These are phyloP conservation scores for Bubo blakistoni DNA, from an alignment of 2,113 vertebrate species.

Conservation along the genomic window DNA sequence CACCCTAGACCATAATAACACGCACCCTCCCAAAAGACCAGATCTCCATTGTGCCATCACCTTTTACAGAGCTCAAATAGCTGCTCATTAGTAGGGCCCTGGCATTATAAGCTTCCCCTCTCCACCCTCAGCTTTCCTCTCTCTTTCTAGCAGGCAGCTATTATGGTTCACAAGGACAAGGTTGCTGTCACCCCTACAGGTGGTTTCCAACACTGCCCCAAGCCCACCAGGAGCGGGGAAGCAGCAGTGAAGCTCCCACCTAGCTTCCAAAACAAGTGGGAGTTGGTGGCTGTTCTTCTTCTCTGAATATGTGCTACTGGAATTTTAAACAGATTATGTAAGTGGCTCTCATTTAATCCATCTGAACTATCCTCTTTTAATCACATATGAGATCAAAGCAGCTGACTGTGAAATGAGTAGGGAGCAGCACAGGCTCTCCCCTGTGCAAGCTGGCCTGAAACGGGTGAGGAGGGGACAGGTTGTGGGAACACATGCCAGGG, in stretches of 20 bases:
- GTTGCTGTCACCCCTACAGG: not conserved
- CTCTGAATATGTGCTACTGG: not conserved
- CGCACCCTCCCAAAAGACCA: not conserved
- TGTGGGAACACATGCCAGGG: not conserved
- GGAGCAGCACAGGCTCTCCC: not conserved
- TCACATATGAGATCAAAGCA: conserved; percentile 41
- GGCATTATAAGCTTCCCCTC: not conserved
- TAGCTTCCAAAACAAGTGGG: not conserved
- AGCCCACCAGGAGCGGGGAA: not conserved
- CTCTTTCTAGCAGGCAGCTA: rapidly evolving
- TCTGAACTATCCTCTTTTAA: conserved; percentile 38
- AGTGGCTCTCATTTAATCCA: conserved; percentile 55
- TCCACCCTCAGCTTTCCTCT: not conserved
- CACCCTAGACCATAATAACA: not conserved
- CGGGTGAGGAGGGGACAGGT: not conserved
- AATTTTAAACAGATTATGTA: conserved; percentile 67
- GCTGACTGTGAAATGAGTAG: conserved; percentile 1
- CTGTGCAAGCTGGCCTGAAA: not conserved
- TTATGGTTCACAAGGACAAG: rapidly evolving
- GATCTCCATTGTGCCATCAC: rapidly evolving
- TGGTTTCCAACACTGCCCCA: not conserved
- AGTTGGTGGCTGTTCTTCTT: not conserved
- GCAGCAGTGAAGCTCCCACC: not conserved
- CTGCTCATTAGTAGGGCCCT: not conserved
- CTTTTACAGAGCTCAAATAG: not conserved